Percentiles rank a stretch among this genome's conserved stretches.
Evolutionary conservation across 1,140 invertebrate species (phyloP).

Genomic region (Cydia splendana): DNA sequence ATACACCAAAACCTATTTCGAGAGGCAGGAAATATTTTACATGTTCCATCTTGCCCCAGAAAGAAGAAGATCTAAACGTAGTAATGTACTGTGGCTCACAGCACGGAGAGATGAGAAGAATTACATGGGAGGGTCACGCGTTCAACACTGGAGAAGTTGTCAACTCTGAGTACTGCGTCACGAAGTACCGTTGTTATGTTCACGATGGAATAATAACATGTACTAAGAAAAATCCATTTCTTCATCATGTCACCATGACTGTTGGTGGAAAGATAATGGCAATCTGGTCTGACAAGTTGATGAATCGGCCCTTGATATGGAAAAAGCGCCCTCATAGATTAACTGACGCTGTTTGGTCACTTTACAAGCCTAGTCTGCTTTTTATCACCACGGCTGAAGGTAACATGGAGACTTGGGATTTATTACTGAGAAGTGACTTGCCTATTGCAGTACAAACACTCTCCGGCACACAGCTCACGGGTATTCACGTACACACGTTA

Average conservation of each 20-base stretch:
- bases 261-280: constrained; percentile 75
- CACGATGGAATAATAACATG: constrained; percentile 85
- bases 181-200: constrained; percentile 75
- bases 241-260: constrained; percentile 77
- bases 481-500: constrained; percentile 78
- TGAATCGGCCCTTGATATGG: constrained; percentile 62
- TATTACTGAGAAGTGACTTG: constrained; percentile 68
- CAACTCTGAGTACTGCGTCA: constrained; percentile 78
- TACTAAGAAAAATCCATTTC: constrained; percentile 80
- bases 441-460: constrained; percentile 70
- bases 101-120: constrained; percentile 78
- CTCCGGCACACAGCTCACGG: constrained; percentile 73
- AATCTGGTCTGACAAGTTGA: constrained; percentile 67
- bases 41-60: constrained; percentile 60
- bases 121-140: constrained; percentile 82
- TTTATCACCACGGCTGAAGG: constrained; percentile 70
- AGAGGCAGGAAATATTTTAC: constrained; percentile 75
- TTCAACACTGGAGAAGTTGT: constrained; percentile 80
- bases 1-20: constrained; percentile 62
- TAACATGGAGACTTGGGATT: constrained; percentile 71
- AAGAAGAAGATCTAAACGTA: constrained; percentile 65
- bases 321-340: constrained; percentile 67
- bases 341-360: constrained; percentile 68
- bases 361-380: constrained; percentile 71
- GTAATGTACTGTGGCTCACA: constrained; percentile 68